A percentile compares a stretch with the other conserved stretches of the same genome.
These are phyloP conservation scores for Drosophila testacea DNA, from an alignment of 2,888 invertebrate genomes.

Conservation along the genomic window DNA sequence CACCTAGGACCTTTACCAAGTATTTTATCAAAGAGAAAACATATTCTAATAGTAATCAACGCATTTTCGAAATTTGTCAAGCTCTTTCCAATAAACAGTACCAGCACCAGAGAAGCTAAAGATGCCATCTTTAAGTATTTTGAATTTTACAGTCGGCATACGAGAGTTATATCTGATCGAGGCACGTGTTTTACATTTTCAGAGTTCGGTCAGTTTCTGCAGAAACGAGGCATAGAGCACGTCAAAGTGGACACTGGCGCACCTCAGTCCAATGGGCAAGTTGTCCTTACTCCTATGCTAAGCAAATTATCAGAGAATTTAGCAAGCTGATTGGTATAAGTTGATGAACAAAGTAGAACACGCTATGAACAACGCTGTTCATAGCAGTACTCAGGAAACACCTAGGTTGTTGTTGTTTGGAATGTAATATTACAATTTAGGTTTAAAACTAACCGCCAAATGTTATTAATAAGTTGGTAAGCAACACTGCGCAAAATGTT, in stretches of 20 bases:
- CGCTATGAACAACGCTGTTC: conserved; percentile 1
- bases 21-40: too few species aligned
- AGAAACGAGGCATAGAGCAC: background rate
- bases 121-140: background rate
- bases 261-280: background rate
- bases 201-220: background rate
- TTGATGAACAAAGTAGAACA: background rate
- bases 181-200: background rate
- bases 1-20: too few species aligned
- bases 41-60: too few species aligned
- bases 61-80: background rate
- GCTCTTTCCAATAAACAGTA: background rate
- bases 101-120: background rate
- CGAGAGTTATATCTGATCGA: background rate
- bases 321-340: conserved; percentile 1
- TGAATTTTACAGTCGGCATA: background rate
- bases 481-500: too few species aligned
- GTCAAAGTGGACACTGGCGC: background rate
- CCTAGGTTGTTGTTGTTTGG: background rate
- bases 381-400: background rate
- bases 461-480: too few species aligned
- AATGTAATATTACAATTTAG: too few species aligned
- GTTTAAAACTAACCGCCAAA: too few species aligned
- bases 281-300: background rate
- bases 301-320: background rate